Conservation (phyloP, 2,888 invertebrate species). For the Chironomus tentans region DNA sequence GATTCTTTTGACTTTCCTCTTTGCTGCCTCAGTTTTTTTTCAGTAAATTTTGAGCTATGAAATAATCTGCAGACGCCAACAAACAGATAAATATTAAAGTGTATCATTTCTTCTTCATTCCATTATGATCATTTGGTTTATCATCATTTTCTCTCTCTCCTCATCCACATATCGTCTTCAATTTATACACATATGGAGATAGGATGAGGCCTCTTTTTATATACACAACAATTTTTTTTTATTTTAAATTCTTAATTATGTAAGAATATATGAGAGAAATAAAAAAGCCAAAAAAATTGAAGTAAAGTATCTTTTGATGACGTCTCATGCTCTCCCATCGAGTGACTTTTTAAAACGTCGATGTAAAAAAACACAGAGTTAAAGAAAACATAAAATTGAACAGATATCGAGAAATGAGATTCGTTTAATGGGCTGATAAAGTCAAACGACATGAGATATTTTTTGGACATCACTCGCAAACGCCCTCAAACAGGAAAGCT, state of each 20-base stretch:
- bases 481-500: slow-evolving; percentile 22
- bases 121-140: not conserved
- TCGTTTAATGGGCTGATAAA: not conserved
- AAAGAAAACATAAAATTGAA: not conserved
- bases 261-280: slow-evolving; percentile 7
- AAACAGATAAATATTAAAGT: slow-evolving; percentile 24
- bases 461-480: slow-evolving; percentile 3
- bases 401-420: not conserved
- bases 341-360: not conserved
- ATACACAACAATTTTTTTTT: too few relatives aligned
- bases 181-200: too few relatives aligned
- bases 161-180: slow-evolving; percentile 2
- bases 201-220: not conserved
- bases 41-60: not conserved
- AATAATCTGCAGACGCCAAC: slow-evolving; percentile 22
- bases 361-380: too few relatives aligned
- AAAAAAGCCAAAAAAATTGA: not conserved
- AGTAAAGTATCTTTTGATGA: not conserved
- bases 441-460: not conserved
- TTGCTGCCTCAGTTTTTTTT: too few relatives aligned
- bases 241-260: slow-evolving; percentile 21
- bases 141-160: not conserved
- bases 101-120: slow-evolving; percentile 8
- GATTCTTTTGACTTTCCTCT: not conserved
- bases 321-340: not conserved